phyloP scores from a whole-genome alignment of 2,888 invertebrate genomes.

The Ochropacha duplaris region DNA sequence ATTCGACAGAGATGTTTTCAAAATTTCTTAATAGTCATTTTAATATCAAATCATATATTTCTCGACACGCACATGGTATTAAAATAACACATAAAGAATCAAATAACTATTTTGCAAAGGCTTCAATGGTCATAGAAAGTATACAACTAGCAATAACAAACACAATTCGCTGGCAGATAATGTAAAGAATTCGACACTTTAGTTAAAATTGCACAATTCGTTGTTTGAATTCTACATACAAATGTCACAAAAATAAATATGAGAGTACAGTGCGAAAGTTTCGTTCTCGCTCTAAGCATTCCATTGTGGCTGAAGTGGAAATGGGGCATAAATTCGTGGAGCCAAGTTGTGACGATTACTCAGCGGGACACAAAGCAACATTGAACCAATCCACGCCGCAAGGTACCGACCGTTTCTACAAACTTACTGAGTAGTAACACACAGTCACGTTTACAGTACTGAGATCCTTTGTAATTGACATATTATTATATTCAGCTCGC shows the following conservation, averaged over 20 bases:
- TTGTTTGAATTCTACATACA: too few species aligned
- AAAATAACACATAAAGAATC: too few species aligned
- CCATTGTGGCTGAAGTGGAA: constrained; percentile 62
- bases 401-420: constrained; percentile 12
- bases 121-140: too few species aligned
- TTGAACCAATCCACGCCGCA: constrained; percentile 28
- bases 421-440: constrained; percentile 6
- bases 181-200: too few species aligned
- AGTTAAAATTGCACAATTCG: too few species aligned
- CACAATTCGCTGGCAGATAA: too few species aligned
- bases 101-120: too few species aligned
- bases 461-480: constrained; percentile 3
- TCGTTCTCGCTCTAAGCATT: constrained; percentile 61
- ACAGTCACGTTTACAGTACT: constrained; percentile 4
- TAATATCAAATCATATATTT: too few species aligned
- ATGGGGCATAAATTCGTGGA: constrained; percentile 60
- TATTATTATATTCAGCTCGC: not conserved
- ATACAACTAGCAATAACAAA: too few species aligned
- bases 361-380: constrained; percentile 57
- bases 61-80: too few species aligned
- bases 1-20: too few species aligned
- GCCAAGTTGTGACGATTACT: constrained; percentile 67
- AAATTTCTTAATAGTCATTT: too few species aligned
- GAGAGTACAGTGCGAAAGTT: constrained; percentile 53
- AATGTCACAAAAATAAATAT: constrained; percentile 37